Evolutionary conservation across 2,797 vertebrate species (phyloP).

Genomic region (Molothrus aeneus): DNA sequence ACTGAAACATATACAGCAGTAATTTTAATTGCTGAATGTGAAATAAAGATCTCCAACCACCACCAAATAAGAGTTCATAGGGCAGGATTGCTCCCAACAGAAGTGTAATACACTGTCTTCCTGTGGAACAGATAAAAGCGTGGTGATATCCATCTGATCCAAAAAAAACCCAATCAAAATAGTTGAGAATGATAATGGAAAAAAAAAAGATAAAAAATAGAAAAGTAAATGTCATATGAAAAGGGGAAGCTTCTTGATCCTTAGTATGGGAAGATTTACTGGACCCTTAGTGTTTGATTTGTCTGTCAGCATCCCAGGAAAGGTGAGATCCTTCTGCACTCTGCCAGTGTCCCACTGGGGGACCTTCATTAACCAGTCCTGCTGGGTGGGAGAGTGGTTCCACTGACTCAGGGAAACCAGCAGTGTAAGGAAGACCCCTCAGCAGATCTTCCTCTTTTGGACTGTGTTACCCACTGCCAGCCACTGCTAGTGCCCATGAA

Average conservation of each 20-base stretch:
- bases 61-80: neutral
- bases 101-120: neutral
- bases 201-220: neutral
- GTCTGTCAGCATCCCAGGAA: neutral
- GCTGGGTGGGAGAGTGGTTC: neutral
- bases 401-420: neutral
- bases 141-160: neutral
- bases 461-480: neutral
- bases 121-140: neutral
- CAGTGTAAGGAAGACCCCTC: neutral
- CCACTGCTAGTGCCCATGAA: neutral
- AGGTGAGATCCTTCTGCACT: neutral
- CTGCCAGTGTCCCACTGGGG: neutral
- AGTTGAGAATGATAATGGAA: neutral
- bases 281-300: neutral
- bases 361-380: neutral
- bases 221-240: neutral
- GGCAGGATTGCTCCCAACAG: neutral
- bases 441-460: neutral
- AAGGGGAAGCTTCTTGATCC: neutral
- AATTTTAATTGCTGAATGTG: neutral
- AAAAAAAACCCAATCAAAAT: too few relatives aligned
- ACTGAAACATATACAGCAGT: neutral
- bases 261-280: neutral
- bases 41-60: neutral